These are phyloP conservation scores for Scolopax mira DNA, from an alignment of 2,113 vertebrate species.

Conservation along the genomic window DNA sequence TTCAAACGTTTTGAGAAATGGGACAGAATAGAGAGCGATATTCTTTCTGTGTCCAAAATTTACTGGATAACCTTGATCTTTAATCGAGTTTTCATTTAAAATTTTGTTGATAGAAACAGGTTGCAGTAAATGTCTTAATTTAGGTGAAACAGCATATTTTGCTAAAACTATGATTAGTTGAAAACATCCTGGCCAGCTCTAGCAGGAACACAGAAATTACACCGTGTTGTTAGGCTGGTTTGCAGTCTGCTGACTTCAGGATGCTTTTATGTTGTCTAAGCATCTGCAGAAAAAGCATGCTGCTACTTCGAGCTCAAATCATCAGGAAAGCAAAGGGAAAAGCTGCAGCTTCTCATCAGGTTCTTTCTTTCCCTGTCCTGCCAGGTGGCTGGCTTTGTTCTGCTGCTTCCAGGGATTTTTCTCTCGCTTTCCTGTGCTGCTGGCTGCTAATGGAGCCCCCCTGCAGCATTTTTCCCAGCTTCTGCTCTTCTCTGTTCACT, in stretches of 20 bases:
- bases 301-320: not conserved
- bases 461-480: not conserved
- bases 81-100: not conserved
- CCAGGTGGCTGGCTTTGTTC: slow-evolving; percentile 7
- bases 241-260: slow-evolving; percentile 23
- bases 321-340: slow-evolving; percentile 27
- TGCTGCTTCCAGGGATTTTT: slow-evolving; percentile 1
- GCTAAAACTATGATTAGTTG: not conserved
- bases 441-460: not conserved
- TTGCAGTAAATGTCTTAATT: not conserved
- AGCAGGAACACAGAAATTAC: slow-evolving; percentile 11
- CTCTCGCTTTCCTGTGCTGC: not conserved
- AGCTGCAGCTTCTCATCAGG: slow-evolving; percentile 27
- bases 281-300: not conserved
- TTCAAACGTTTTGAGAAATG: not conserved
- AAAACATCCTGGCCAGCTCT: not conserved
- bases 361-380: slow-evolving; percentile 14
- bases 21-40: not conserved
- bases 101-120: not conserved
- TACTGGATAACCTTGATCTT: not conserved
- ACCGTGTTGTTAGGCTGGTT: not conserved
- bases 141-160: slow-evolving; percentile 18
- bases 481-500: not conserved
- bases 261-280: not conserved
- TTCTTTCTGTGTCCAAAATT: not conserved